Evolutionary conservation across 2,888 invertebrate genomes (phyloP).

Genomic region (Uloborus plumipes): DNA sequence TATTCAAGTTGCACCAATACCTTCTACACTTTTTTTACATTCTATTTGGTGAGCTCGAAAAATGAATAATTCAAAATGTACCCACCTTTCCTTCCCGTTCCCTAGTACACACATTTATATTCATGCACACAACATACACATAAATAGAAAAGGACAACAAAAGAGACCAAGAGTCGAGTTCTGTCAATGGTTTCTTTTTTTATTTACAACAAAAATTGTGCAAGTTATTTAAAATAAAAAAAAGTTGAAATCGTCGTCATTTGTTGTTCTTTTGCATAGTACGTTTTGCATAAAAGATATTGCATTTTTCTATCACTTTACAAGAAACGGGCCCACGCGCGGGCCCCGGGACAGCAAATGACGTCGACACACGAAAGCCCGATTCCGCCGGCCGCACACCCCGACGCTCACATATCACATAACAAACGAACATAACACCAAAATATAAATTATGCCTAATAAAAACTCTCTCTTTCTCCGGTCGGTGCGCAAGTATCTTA

Average conservation of each 20-base stretch:
- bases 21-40: too few species aligned
- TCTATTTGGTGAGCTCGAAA: too few species aligned
- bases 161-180: too few species aligned
- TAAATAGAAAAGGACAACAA: background rate
- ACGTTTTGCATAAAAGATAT: conserved; percentile 61
- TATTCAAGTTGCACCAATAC: too few species aligned
- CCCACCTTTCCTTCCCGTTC: too few species aligned
- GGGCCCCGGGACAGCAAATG: conserved; percentile 38
- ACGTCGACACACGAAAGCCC: conserved; percentile 62
- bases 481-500: conserved; percentile 42
- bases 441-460: conserved; percentile 65
- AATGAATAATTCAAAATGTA: too few species aligned
- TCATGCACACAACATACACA: too few species aligned
- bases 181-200: conserved; percentile 51
- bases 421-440: conserved; percentile 61
- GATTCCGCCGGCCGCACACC: conserved; percentile 29
- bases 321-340: too few species aligned
- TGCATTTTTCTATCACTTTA: conserved; percentile 59
- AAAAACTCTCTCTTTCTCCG: background rate
- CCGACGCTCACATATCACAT: conserved; percentile 56
- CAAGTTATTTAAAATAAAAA: conserved; percentile 60
- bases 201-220: conserved; percentile 65
- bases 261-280: conserved; percentile 31
- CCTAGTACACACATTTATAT: background rate
- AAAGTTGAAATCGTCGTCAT: conserved; percentile 42